Conservation (phyloP, 2,888 invertebrate species). For the Patella depressa region DNA sequence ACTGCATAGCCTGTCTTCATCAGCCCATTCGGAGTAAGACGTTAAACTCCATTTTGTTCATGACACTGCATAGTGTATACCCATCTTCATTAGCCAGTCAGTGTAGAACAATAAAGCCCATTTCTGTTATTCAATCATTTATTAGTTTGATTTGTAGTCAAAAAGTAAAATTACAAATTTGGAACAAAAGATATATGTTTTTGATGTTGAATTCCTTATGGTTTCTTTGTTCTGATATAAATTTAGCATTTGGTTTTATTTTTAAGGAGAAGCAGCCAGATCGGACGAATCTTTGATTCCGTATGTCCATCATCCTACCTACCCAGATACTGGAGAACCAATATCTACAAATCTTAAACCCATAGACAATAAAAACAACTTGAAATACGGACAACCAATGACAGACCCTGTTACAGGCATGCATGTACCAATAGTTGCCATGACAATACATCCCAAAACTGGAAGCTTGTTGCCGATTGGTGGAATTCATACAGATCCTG, state of each 20-base stretch:
- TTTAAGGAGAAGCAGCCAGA: constrained; percentile 59
- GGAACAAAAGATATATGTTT: not conserved
- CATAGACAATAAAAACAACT: constrained; percentile 55
- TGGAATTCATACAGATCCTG: constrained; percentile 66
- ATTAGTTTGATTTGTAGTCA: too few relatives aligned
- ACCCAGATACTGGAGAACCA: constrained; percentile 50
- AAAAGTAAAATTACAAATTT: too few relatives aligned
- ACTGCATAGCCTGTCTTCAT: too few relatives aligned
- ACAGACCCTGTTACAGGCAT: constrained; percentile 63
- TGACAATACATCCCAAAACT: constrained; percentile 66
- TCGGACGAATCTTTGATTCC: constrained; percentile 62
- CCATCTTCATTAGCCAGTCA: too few relatives aligned
- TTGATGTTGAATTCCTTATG: not conserved
- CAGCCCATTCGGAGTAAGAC: too few relatives aligned
- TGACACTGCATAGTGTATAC: too few relatives aligned
- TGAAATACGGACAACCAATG: constrained; percentile 62
- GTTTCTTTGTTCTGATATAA: not conserved
- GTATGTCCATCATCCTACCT: constrained; percentile 62
- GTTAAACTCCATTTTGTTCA: too few relatives aligned
- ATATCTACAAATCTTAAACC: constrained; percentile 57
- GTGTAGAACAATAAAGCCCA: too few relatives aligned
- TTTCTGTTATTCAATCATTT: too few relatives aligned
- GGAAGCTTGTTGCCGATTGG: constrained; percentile 65
- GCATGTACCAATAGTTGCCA: constrained; percentile 66
- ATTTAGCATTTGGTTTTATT: not conserved